A percentile compares a stretch with the other conserved stretches of the same genome.
Conservation (phyloP, 2,888 invertebrate species). For the Empis stercorea region DNA sequence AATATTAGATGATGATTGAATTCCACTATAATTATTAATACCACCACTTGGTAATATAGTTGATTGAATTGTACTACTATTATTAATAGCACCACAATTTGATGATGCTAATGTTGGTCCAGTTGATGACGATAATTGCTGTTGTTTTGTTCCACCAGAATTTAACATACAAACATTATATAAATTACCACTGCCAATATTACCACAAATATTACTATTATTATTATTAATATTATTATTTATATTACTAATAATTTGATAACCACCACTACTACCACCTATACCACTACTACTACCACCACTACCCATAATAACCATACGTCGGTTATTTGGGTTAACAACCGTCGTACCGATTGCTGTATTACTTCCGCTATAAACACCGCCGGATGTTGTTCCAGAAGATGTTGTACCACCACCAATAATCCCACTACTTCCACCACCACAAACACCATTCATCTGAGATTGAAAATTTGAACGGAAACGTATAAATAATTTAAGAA, state of each 20-base stretch:
- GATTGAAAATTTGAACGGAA: background rate
- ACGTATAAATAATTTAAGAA: background rate
- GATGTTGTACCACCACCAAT: slow-evolving; percentile 15
- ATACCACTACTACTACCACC: slow-evolving; percentile 14
- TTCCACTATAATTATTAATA: slow-evolving; percentile 18
- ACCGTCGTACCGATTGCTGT: slow-evolving; percentile 22
- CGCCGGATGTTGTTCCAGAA: slow-evolving; percentile 14
- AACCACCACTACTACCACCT: slow-evolving; percentile 6
- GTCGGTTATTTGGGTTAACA: slow-evolving; percentile 15
- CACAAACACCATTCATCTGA: slow-evolving; percentile 2
- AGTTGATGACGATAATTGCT: too few relatives aligned
- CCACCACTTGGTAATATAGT: slow-evolving; percentile 5
- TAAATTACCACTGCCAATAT: slow-evolving; percentile 14
- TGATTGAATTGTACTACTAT: slow-evolving; percentile 4
- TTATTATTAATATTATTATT: slow-evolving; percentile 3
- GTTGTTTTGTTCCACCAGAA: too few relatives aligned
- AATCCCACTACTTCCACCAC: slow-evolving; percentile 4
- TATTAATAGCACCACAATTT: slow-evolving; percentile 1
- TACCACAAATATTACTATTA: slow-evolving; percentile 19
- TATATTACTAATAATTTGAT: too few relatives aligned
- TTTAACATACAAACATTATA: too few relatives aligned
- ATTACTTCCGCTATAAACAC: slow-evolving; percentile 22
- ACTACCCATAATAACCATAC: slow-evolving; percentile 14
- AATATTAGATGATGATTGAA: slow-evolving; percentile 33
- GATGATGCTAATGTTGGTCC: too few relatives aligned